phyloP scores from a whole-genome alignment of 2,113 vertebrate genomes.

The Bubo scandiacus region DNA sequence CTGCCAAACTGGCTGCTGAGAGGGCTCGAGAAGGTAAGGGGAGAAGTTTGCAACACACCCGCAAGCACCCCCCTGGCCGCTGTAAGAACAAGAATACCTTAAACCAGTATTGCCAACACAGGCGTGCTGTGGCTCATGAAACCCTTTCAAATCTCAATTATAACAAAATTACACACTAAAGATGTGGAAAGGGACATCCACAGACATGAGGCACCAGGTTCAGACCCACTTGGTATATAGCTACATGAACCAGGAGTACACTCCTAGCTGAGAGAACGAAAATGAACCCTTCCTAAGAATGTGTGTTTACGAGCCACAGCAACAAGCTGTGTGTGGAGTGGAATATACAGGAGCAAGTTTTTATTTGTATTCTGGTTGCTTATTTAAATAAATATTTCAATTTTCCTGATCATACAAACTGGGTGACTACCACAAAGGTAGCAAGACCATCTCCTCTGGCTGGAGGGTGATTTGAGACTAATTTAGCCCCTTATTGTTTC shows the following conservation, averaged over 20 bases:
- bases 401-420: not conserved
- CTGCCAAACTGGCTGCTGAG: not conserved
- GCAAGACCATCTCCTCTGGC: not conserved
- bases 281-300: rapidly evolving
- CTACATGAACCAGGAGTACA: rapidly evolving
- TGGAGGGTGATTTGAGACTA: rapidly evolving
- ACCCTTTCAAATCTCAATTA: not conserved
- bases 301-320: not conserved
- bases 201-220: not conserved
- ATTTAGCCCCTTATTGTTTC: not conserved
- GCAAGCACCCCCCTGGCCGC: not conserved
- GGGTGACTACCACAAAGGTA: not conserved
- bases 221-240: rapidly evolving
- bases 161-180: not conserved
- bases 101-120: not conserved
- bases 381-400: not conserved
- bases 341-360: not conserved
- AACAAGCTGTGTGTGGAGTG: not conserved
- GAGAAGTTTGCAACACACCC: not conserved
- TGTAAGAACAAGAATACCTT: not conserved
- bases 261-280: no score
- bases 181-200: not conserved
- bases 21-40: not conserved
- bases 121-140: rapidly evolving
- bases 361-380: not conserved